phyloP scores from a whole-genome alignment of 2,797 vertebrate genomes.

The Nyctibius grandis region DNA sequence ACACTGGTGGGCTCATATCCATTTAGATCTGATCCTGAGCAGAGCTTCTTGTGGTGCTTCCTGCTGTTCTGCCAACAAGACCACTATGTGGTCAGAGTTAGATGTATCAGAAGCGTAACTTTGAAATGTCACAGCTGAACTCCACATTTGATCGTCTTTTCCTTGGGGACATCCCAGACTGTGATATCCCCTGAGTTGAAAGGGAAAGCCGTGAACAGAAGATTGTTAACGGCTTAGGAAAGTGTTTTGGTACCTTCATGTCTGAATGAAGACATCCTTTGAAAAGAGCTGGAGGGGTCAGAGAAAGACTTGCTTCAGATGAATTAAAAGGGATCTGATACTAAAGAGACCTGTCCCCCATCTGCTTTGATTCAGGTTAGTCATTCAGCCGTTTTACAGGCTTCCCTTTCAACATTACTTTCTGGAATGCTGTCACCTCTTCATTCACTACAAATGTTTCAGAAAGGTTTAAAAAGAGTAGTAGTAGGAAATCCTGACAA shows the following conservation, averaged over 20 bases:
- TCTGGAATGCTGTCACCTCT: conserved; percentile 21
- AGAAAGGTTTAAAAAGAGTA: neutral
- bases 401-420: conserved; percentile 11
- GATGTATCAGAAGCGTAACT: neutral
- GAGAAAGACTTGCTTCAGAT: neutral
- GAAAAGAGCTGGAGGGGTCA: neutral
- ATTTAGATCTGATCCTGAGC: neutral
- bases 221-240: neutral
- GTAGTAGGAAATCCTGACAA: neutral
- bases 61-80: neutral
- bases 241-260: neutral
- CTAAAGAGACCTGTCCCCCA: neutral
- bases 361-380: conserved; percentile 26
- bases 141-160: neutral
- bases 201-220: neutral
- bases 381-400: conserved; percentile 8
- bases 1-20: neutral
- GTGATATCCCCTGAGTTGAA: neutral
- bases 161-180: neutral
- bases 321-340: conserved; percentile 16
- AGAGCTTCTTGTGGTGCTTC: neutral
- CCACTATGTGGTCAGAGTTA: neutral
- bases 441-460: neutral
- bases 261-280: neutral
- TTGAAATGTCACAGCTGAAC: neutral